These are phyloP conservation scores for Rhopalosiphum padi DNA, from an alignment of 1,140 invertebrate genomes.

Conservation along the genomic window DNA sequence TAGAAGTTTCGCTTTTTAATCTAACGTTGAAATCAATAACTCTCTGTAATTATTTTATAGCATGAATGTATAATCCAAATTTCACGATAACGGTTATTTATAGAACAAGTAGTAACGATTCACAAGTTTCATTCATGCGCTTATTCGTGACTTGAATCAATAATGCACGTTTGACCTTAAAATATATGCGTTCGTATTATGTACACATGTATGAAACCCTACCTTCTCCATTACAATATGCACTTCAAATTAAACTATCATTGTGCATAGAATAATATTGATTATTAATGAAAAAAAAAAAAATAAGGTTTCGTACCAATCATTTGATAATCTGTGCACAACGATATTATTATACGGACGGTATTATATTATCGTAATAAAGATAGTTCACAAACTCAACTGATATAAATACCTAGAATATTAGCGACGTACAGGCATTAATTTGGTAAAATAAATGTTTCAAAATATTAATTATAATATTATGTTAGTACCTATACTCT, in stretches of 20 bases:
- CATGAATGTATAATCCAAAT: background rate
- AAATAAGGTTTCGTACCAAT: background rate
- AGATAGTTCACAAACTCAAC: background rate
- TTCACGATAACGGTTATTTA: background rate
- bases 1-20: background rate
- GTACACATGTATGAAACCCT: background rate
- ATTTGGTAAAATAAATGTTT: background rate
- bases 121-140: background rate
- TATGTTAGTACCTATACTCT: background rate
- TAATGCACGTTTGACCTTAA: conserved; percentile 10
- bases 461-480: too few relatives aligned
- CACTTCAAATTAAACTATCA: background rate
- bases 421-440: background rate
- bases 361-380: background rate
- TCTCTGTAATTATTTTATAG: background rate
- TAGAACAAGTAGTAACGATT: background rate
- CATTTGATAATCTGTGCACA: background rate
- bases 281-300: background rate
- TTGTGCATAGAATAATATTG: background rate
- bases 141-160: conserved; percentile 15
- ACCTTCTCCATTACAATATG: background rate
- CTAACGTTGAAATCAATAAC: background rate
- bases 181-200: background rate
- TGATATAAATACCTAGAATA: background rate
- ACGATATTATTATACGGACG: background rate